Percentiles rank a stretch among this genome's conserved stretches.
Conservation (phyloP, 2,888 invertebrate genomes). For the Calliphora vomitoria region DNA sequence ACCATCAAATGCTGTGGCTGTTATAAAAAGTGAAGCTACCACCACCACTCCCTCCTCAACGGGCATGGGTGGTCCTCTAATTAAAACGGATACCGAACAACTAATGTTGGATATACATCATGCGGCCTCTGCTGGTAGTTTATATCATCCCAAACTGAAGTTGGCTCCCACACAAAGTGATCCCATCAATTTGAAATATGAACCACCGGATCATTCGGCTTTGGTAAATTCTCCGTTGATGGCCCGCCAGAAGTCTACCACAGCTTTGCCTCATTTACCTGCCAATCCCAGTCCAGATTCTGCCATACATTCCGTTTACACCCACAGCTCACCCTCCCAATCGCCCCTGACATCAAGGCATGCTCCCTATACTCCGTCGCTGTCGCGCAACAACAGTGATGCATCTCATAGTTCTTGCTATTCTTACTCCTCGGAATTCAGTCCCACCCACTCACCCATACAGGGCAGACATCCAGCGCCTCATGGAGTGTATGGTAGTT, state of each 20-base stretch:
- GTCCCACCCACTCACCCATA: slow-evolving; percentile 95
- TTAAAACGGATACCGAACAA: slow-evolving; percentile 81
- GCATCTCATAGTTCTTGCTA: slow-evolving; percentile 96
- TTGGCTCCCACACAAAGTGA: slow-evolving; percentile 83
- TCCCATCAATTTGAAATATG: slow-evolving; percentile 84
- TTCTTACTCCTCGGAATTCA: slow-evolving; percentile 93
- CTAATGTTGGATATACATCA: slow-evolving; percentile 79
- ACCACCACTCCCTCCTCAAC: slow-evolving; percentile 72
- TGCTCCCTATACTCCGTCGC: slow-evolving; percentile 91
- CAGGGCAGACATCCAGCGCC: slow-evolving; percentile 87
- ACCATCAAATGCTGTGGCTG: slow-evolving; percentile 75
- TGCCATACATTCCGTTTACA: slow-evolving; percentile 95
- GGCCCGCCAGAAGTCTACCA: slow-evolving; percentile 87
- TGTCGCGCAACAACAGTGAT: slow-evolving; percentile 95
- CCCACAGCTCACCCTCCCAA: slow-evolving; percentile 92
- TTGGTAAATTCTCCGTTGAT: slow-evolving; percentile 88
- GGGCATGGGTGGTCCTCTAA: slow-evolving; percentile 66
- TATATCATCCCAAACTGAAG: slow-evolving; percentile 78
- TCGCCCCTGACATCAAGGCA: slow-evolving; percentile 94
- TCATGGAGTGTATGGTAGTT: slow-evolving; percentile 78
- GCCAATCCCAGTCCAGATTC: slow-evolving; percentile 95
- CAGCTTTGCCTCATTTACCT: slow-evolving; percentile 86
- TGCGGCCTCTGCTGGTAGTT: slow-evolving; percentile 42
- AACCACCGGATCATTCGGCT: slow-evolving; percentile 77
- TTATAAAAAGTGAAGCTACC: slow-evolving; percentile 80